Evolutionary conservation across 2,113 vertebrate species (phyloP), one percentile per base, ranked within the genome.

Genomic region (Chiloscyllium plagiosum): DNA sequence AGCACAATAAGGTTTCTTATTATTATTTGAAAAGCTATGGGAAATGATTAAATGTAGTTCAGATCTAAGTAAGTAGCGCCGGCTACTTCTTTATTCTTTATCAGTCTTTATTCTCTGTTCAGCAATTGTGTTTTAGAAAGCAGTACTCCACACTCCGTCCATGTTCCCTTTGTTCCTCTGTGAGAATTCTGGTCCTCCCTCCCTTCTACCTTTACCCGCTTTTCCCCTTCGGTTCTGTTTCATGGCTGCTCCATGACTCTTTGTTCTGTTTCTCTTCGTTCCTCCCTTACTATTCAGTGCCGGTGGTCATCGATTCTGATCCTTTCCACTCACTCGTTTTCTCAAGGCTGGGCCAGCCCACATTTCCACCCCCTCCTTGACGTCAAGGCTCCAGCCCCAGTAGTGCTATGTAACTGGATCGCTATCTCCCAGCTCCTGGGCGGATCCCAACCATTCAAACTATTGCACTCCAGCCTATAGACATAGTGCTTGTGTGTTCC

Each of bases 381-480:
- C 93, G 93, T 70, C 93, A 61, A 1, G 42, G 68, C 47, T 72
- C 93, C 66, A 7, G 19, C 92, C 68, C 37, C 37, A 50, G 37
- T 5, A 12, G 2, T 66, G 65, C 65, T 69, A 65, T 50, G 68
- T 95, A 68, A 94, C 42, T 69, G 61, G 90, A 94, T 94, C 65
- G 10, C 93, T 50, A 1, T 50, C 93, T 26, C 1, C 3, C 93
- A 50, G 66, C 92, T 50, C 42, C 68, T 50, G 93, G 93, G 93
- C 93, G 93, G 93, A 70, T 95, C 93, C 93, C 93, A 70, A 68
- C 29, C 37, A 47, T 95, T 72, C 68, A 47, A 95, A 70, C 93
- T 37, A 50, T 61, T n/a, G 10, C 56, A 33, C 68, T 42, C 61
- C 92, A 94, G 33, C 65, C 68, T 70, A 95, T 72, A 13, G 24